Base-by-base conservation (phyloP, 1,140 invertebrate genomes). In the Ceratosolen solmsi region DNA sequence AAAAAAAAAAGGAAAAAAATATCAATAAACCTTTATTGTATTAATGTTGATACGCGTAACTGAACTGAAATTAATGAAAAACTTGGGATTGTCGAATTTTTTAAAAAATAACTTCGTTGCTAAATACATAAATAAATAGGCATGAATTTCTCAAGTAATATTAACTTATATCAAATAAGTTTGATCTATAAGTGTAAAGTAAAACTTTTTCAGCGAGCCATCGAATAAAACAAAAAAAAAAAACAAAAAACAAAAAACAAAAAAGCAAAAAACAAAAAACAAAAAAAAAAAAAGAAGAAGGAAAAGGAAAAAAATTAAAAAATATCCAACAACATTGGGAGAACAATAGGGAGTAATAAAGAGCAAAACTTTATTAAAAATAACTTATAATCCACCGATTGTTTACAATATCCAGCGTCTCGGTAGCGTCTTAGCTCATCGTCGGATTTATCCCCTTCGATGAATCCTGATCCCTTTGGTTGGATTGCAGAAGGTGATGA, bases 331-430 rank as follows among this genome's bases (percentile, higher is more conserved):
- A 33, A 33, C 2, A 63, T 25, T 33, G 0, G 1, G 15, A 68
- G 33, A 38, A n/a, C 20, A 38, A n/a, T 2, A 8, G 2, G 0
- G 36, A n/a, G 36, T n/a, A 38, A 38, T 7, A 8, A 68, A 65
- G 56, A 33, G 11, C 27, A 0, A 33, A 71, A 54, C 33, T 46
- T 76, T 76, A 76, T 76, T 76, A 76, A 60, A 63, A 65, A 76
- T n/a, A 76, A 58, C 58, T 76, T 38, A 63, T 76, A 65, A 76
- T 76, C 58, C 74, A 25, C 13, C 5, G 20, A 8, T 60, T n/a
- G 25, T 65, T 65, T 65, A 49, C 8, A 56, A 63, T 60, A 76
- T 41, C 73, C 22, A 65, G 17, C 15, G 36, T 11, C 13, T 60
- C 30, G 36, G 60, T 63, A 33, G 58, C 58, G 25, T 22, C 30